Base-by-base conservation (phyloP, 2,888 invertebrate genomes). In the Gerris lacustris region DNA sequence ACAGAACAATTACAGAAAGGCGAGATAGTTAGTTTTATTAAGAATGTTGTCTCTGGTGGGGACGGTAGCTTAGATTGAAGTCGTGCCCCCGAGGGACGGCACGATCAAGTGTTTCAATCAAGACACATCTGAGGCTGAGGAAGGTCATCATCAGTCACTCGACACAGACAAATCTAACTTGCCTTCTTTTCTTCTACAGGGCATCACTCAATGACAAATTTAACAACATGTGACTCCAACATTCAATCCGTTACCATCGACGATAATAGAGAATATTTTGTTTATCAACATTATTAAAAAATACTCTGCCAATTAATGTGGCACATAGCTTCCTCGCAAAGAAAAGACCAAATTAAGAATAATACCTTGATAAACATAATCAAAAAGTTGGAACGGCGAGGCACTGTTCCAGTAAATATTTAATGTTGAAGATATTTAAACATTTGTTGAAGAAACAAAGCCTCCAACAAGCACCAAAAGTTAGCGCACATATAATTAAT, bases 81-180 rank as follows among this genome's bases (percentile, higher is more conserved):
- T 31, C 55, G 9, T 55, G 55, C 55, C 15, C 15, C 55, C 15
- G 9, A 55, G 55, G 55, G 55, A 55, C 9, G 15, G 15, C 55
- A 11, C 55, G 9, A 55, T 9, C 9, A 55, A 55, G 15, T 11
- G 55, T 55, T 55, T 55, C 55, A 55, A 55, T 55, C 55, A 55
- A 55, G 15, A 15, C 55, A 55, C 55, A 55, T 55, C 55, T 55
- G 55, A 55, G 55, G 5, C 55, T 55, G 11, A 31, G 31, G 31
- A 11, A 55, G 55, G 55, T 55, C 55, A 11, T 55, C 55, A 55
- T 55, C 55, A 55, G 55, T 55, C 55, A 55, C 55, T 55, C 55
- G 11, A 5, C 55, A 6, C 47, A 47, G 55, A 55, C 55, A 55
- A 55, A 55, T 31, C 31, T 55, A 55, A 55, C 55, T 55, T 55